phyloP scores from a whole-genome alignment of 37 sponge, comb jelly and placozoan species.

The Dysidea cf. avara region DNA sequence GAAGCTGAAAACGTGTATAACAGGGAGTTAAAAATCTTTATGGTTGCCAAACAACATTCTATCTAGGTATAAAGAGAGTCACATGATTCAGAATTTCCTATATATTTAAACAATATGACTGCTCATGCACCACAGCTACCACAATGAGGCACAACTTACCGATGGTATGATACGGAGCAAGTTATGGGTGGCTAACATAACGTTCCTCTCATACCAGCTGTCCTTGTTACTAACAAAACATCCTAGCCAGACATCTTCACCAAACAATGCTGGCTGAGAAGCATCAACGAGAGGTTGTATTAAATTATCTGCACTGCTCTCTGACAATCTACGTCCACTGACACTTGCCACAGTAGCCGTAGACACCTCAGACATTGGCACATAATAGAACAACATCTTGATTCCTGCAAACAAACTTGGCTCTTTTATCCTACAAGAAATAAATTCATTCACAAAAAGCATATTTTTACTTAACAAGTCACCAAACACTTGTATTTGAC shows the following conservation, averaged over 20 bases:
- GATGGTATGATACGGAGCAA: slow-evolving; percentile 55
- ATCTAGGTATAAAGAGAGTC: no score
- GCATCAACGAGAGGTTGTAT: slow-evolving; percentile 20
- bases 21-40: no score
- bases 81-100: no score
- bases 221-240: slow-evolving; percentile 76
- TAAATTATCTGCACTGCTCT: neutral
- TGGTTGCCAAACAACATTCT: no score
- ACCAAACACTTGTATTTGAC: no score
- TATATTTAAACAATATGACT: no score
- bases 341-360: neutral
- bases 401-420: slow-evolving; percentile 50
- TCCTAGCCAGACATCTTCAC: slow-evolving; percentile 72
- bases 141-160: no score
- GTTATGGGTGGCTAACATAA: slow-evolving; percentile 75
- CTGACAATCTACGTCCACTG: neutral
- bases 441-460: no score
- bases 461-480: no score
- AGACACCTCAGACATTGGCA: slow-evolving; percentile 63
- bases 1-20: no score
- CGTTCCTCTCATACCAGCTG: slow-evolving; percentile 92
- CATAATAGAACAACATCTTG: slow-evolving; percentile 65
- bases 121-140: no score
- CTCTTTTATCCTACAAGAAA: slow-evolving; percentile 16
- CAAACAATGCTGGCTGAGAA: slow-evolving; percentile 39